Percentiles rank a stretch among this genome's conserved stretches.
These are phyloP conservation scores for Acanthurus tractus DNA, from an alignment of 2,797 vertebrate species.

Conservation along the genomic window DNA sequence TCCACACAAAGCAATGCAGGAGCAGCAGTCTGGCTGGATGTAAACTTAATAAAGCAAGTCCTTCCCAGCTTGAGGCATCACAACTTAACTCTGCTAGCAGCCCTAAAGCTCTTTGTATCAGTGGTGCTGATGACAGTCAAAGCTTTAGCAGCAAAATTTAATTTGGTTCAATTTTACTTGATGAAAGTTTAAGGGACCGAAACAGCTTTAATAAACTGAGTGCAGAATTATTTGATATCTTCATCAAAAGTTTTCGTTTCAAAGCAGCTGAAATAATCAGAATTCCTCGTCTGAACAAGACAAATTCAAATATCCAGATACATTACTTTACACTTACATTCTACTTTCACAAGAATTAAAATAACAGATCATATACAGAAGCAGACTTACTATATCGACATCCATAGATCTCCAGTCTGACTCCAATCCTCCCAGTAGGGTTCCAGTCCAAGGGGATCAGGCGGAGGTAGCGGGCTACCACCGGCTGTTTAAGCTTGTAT, in stretches of 20 bases:
- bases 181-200: neutral
- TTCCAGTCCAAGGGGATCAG: slow-evolving; percentile 93
- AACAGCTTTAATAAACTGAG: neutral
- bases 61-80: too few species aligned
- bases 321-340: accelerated
- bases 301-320: neutral
- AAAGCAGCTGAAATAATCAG: neutral
- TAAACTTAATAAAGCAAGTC: too few species aligned
- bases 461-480: slow-evolving; percentile 91
- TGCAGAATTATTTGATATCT: neutral
- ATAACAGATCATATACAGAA: too few species aligned
- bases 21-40: too few species aligned
- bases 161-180: neutral
- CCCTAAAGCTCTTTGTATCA: too few species aligned
- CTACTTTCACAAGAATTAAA: neutral
- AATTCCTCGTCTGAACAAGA: neutral
- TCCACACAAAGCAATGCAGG: too few species aligned
- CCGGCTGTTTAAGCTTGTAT: slow-evolving; percentile 90
- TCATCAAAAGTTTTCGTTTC: neutral
- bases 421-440: slow-evolving; percentile 88
- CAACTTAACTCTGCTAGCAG: too few species aligned
- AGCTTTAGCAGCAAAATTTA: neutral
- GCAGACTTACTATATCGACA: slow-evolving; percentile 94
- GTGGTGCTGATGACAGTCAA: neutral
- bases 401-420: slow-evolving; percentile 93